Conservation (phyloP, 2,797 vertebrate species). For the Orestias chungarensis region DNA sequence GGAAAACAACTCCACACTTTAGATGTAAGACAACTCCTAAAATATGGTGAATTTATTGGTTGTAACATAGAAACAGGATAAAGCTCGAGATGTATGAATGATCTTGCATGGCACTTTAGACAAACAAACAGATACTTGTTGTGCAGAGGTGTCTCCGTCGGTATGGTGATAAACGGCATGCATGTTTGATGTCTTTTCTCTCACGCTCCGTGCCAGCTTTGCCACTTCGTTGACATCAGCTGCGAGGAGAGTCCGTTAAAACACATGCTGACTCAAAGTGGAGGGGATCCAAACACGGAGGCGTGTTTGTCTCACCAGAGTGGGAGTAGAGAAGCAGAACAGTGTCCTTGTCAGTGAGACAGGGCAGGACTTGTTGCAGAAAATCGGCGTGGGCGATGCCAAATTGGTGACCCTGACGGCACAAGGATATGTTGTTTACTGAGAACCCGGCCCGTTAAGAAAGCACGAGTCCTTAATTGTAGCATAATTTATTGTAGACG, state of each 20-base stretch:
- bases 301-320: slow-evolving; percentile 39
- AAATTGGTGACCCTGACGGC: slow-evolving; percentile 74
- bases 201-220: slow-evolving; percentile 68
- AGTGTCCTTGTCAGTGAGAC: slow-evolving; percentile 71
- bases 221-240: slow-evolving; percentile 75
- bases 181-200: slow-evolving; percentile 74
- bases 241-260: slow-evolving; percentile 33
- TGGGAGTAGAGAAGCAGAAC: slow-evolving; percentile 80
- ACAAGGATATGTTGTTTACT: background rate
- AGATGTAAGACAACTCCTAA: background rate
- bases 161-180: slow-evolving; percentile 74
- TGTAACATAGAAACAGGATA: background rate
- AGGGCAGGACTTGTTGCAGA: slow-evolving; percentile 69
- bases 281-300: background rate
- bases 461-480: no score
- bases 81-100: background rate
- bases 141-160: slow-evolving; percentile 57
- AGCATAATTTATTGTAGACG: no score
- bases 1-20: background rate
- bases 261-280: slow-evolving; percentile 40
- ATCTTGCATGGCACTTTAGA: background rate
- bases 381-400: slow-evolving; percentile 80
- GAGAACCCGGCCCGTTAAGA: no score
- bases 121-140: slow-evolving; percentile 30
- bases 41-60: background rate